Evolutionary conservation across 2,797 vertebrate species (phyloP), one percentile per base, ranked within the genome.

Genomic region (Myotis vivesi): DNA sequence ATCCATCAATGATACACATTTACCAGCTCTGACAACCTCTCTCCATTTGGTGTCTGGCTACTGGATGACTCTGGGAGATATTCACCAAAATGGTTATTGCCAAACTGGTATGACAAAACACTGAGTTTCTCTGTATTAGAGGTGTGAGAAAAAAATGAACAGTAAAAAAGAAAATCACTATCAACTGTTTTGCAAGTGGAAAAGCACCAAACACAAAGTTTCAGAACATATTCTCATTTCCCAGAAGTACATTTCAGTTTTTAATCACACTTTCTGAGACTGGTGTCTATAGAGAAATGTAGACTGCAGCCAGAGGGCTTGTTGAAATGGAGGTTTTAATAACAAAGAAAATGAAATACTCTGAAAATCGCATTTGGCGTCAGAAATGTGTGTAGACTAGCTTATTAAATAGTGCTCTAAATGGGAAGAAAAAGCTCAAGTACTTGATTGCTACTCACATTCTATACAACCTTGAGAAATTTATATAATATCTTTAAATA

Each of bases 281-380:
- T 91, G 41, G 22, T 84, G 59, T 87, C 93, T 95, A 49, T 62
- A 88, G 75, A 91, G 91, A 95, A 90, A 89, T 94, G 51, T 84
- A 75, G 64, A 77, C 80, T 88, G 13, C 73, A 81, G 82, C 92
- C 92, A 92, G 55, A 92, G 33, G 77, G 73, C 71, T 92, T 87
- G 55, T 85, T 77, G 88, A 95, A 93, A 95, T 73, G 10, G 38
- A 93, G 33, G 55, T 1, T 93, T 94, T 90, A 94, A 92, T 93
- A 96, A 95, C 36, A 95, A 20, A 93, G 79, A 92, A 93, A 94
- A 96, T 92, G 83, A 92, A 94, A 75, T 75, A 73, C 20, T 95
- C 71, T 79, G 66, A 90, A 95, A 92, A 95, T 87, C 36, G 4
- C 85, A 92, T 94, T 96, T 87, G 75, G 55, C 59, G 91, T 96